Base-by-base conservation (phyloP, 2,797 vertebrate genomes). In the Ceyx erithaca region DNA sequence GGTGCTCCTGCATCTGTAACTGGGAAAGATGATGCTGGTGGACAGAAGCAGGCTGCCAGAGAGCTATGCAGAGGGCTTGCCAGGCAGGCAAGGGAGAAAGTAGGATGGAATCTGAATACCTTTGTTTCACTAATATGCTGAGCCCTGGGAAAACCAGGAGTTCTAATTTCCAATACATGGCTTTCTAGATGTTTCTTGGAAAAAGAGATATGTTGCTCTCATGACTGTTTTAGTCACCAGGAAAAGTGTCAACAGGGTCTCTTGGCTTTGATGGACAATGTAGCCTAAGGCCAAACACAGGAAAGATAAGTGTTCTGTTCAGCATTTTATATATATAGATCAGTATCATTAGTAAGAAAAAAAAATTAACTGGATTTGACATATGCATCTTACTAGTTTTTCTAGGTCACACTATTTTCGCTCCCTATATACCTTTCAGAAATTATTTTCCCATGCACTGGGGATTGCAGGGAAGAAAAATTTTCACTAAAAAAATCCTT, bases 321-420 rank as follows among this genome's bases (percentile, higher is more conserved):
- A 93, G 84, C 89, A 66, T 90, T 93, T 82, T 92, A 70, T 92
- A 92, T 87, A 93, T 77, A 90, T 58, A 92, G 83, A 95, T 95
- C 86, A 90, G 66, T 87, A 93, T 92, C 81, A 93, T 94, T 94
- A 94, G 72, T 31, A 70, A 73, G 77, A 93, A 33, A 33, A 33
- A 92, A 87, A 92, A 93, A 82, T 51, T 92, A 95, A 96, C 78
- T 87, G 86, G 59, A 33, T 94, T 95, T 95, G 95, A 95, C 94
- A 95, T 64, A 89, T 64, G 79, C 89, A 94, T 92, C 90, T 90
- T 90, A 87, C 75, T 51, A 89, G 54, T 85, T 94, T 96, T 96
- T 95, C 93, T 94, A 95, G 94, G 95, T 95, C 93, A 95, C 76
- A 77, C 69, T 95, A 84, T 92, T 89, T 94, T 96, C 79, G 75